Base-by-base conservation (phyloP, 37 sponge, comb jelly and placozoan species). In the Cliona cf. orientalis region DNA sequence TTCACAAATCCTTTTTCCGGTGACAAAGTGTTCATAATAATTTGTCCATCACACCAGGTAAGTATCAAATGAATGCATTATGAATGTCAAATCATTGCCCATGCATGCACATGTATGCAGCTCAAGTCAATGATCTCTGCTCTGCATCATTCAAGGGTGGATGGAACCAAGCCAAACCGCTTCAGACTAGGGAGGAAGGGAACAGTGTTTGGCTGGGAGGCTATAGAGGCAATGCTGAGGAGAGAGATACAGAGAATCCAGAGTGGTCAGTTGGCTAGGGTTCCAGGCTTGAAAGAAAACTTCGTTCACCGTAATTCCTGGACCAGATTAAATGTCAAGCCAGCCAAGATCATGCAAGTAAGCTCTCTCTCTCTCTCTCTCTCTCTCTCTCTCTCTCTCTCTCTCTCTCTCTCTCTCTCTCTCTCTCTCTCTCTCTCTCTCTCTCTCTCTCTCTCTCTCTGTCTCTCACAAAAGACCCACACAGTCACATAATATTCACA, bases 301-400 rank as follows among this genome's bases (percentile, higher is more conserved):
- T 65, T 33, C 43, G 68, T 79, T 3, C 65, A 66, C 55, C 7
- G 79, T 7, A 68, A 79, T 36, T 39, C 79, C 17, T 34, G 56
- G 43, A n/a, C 43, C 23, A 14, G 26, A 49, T 42, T 79, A 3
- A 79, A 79, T 65, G 79, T 79, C 21, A 63, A 61, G 44, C 79
- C 79, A 66, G 79, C 79, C 22, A 79, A 79, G 37, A 79, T 65
- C 39, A 79, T 79, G 79, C 79, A 79, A 53, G 79, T 67, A 56
- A 35, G 58, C 12, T 34, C 62, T 75, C 37, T 42, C 3, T 69
- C 71, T 69, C 41, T 36, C 41, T 69, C 40, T 69, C 40, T 36
- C 71, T 36, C 36, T 46, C 57, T 44, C 57, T 69, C 71, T 69
- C 71, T 69, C 71, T 69, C 40, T 69, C 71, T 69, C 74, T 46